Percentiles rank a stretch among this genome's conserved stretches.
Evolutionary conservation across 1,140 invertebrate species (phyloP).

Genomic region (Sarcophaga peregrina): DNA sequence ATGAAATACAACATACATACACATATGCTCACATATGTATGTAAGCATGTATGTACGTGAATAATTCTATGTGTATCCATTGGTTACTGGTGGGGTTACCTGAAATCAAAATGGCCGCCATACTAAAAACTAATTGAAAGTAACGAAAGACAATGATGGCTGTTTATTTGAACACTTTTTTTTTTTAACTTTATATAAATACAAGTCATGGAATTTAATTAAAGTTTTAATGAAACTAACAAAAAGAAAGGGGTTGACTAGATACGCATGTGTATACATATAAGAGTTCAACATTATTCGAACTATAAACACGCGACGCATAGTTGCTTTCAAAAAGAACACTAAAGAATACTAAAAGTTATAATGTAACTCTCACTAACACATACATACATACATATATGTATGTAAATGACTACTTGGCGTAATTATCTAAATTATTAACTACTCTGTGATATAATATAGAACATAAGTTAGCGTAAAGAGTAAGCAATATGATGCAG

Average conservation of each 20-base stretch:
- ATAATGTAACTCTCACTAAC: too few relatives aligned
- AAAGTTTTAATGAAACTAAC: conserved; percentile 24
- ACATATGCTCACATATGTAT: neutral
- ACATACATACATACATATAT: neutral
- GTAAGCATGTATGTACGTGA: neutral
- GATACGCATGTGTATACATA: neutral
- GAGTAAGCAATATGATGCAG: too few relatives aligned
- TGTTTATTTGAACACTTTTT: conserved; percentile 34
- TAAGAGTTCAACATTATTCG: neutral
- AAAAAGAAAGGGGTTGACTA: neutral
- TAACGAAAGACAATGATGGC: conserved; percentile 34
- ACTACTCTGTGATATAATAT: neutral
- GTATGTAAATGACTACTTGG: neutral
- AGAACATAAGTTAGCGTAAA: too few relatives aligned
- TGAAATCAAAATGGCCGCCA: conserved; percentile 36
- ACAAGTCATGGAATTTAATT: conserved; percentile 34
- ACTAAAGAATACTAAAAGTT: too few relatives aligned
- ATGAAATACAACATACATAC: neutral
- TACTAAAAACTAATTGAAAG: conserved; percentile 32
- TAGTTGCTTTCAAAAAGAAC: too few relatives aligned
- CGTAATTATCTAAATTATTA: too few relatives aligned
- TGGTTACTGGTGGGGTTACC: conserved; percentile 41
- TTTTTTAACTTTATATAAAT: conserved; percentile 28
- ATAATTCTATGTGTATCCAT: conserved; percentile 29
- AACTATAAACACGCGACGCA: neutral